Evolutionary conservation across 2,797 vertebrate genomes (phyloP).

Genomic region (Etheostoma perlongum): DNA sequence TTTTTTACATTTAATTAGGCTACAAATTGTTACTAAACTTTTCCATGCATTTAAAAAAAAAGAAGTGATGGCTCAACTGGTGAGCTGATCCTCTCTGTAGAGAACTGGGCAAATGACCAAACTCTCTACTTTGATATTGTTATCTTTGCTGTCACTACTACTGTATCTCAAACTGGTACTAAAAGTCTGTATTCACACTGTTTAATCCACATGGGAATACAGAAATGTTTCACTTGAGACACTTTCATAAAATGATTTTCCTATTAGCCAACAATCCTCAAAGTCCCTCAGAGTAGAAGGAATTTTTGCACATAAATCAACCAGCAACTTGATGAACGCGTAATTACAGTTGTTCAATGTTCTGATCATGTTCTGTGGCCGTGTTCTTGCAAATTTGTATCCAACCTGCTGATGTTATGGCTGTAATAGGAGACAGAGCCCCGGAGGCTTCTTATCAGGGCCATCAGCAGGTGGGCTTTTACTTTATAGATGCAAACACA

Average conservation of each 20-base stretch:
- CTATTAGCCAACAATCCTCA: conserved; percentile 14
- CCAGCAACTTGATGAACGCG: conserved; percentile 36
- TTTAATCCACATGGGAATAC: conserved; percentile 13
- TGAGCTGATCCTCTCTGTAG: conserved; percentile 35
- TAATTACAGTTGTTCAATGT: conserved; percentile 45
- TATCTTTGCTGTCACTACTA: conserved; percentile 60
- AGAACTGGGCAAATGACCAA: conserved; percentile 58
- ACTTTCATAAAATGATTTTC: conserved; percentile 44
- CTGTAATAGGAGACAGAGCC: conserved; percentile 62
- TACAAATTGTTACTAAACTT: conserved; percentile 46
- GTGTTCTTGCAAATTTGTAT: conserved; percentile 47
- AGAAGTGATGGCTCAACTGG: neutral
- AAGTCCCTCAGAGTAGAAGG: conserved; percentile 16
- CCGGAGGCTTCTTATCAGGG: conserved; percentile 64
- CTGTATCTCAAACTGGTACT: conserved; percentile 42
- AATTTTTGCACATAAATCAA: conserved; percentile 48
- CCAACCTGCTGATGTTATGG: conserved; percentile 55
- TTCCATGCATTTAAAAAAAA: conserved; percentile 36
- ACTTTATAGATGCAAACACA: conserved; percentile 42
- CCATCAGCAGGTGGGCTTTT: conserved; percentile 77
- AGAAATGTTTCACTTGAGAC: conserved; percentile 36
- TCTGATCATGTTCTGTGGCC: conserved; percentile 46
- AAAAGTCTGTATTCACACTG: conserved; percentile 22
- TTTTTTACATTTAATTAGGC: conserved; percentile 55
- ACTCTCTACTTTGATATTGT: conserved; percentile 53